Percentiles rank a stretch among this genome's conserved stretches.
These are phyloP conservation scores for Diarsia rubi DNA, from an alignment of 2,888 invertebrate species.

Conservation along the genomic window DNA sequence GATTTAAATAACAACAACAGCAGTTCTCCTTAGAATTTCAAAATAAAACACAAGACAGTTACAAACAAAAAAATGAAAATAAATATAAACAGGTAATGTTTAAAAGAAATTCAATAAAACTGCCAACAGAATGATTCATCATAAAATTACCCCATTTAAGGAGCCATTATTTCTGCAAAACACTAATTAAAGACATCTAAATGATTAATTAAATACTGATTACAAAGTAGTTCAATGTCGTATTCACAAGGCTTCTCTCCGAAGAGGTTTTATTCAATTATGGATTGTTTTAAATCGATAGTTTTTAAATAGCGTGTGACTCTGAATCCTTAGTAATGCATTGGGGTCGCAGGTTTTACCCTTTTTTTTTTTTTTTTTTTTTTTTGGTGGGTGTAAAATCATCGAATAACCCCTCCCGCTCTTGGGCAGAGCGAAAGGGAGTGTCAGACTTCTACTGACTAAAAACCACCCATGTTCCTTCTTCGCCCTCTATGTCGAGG, in stretches of 20 bases:
- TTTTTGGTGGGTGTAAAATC: too few relatives aligned
- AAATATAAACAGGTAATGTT: background rate
- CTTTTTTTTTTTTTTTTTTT: too few relatives aligned
- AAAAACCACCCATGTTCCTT: too few relatives aligned
- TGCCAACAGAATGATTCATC: slow-evolving; percentile 24
- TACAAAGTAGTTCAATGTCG: slow-evolving; percentile 59
- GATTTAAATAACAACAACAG: background rate
- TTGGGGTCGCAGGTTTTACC: slow-evolving; percentile 22
- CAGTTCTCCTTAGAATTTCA: background rate
- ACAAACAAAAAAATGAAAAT: background rate
- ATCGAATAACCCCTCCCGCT: too few relatives aligned
- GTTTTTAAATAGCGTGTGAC: slow-evolving; percentile 40
- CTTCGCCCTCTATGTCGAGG: too few relatives aligned
- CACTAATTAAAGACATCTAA: slow-evolving; percentile 48
- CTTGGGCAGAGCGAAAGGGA: too few relatives aligned
- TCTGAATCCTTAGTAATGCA: slow-evolving; percentile 44
- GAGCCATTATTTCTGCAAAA: slow-evolving; percentile 24
- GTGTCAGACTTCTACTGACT: too few relatives aligned
- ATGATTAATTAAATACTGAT: slow-evolving; percentile 48
- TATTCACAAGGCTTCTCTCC: slow-evolving; percentile 53
- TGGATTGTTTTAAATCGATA: slow-evolving; percentile 46
- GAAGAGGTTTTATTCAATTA: slow-evolving; percentile 58
- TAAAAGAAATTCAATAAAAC: slow-evolving; percentile 20
- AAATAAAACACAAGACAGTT: background rate
- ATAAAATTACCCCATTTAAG: slow-evolving; percentile 33